Conservation (phyloP, 2,888 invertebrate genomes). For the Cerastis rubricosa region DNA sequence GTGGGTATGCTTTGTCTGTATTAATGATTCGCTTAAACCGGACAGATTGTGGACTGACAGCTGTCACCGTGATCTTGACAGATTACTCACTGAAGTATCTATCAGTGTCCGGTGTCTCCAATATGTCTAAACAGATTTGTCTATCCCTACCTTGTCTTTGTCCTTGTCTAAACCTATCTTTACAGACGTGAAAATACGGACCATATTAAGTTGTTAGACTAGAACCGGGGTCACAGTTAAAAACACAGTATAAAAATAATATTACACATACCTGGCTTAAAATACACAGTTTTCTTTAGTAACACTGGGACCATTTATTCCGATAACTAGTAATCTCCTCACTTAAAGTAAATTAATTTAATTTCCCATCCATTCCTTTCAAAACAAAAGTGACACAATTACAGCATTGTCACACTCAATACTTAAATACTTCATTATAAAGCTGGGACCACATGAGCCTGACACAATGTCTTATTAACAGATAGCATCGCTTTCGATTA, state of each 20-base stretch:
- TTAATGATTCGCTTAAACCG: background rate
- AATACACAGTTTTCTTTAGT: background rate
- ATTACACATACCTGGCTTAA: background rate
- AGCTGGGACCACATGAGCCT: constrained; percentile 72
- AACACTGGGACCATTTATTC: background rate
- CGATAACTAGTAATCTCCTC: background rate
- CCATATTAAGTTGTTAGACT: background rate
- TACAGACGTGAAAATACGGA: background rate
- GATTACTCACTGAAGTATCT: background rate
- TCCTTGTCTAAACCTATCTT: background rate
- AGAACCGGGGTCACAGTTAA: background rate
- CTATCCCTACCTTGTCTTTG: background rate
- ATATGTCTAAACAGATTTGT: background rate
- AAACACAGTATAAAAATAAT: background rate
- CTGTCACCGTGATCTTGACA: background rate
- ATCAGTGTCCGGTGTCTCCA: background rate
- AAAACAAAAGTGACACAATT: constrained; percentile 58
- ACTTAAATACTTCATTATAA: constrained; percentile 61
- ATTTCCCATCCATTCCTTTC: constrained; percentile 9
- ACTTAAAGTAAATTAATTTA: constrained; percentile 2
- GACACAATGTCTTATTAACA: constrained; percentile 87
- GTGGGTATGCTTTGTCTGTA: background rate
- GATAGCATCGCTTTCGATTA: constrained; percentile 88
- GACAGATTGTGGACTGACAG: background rate
- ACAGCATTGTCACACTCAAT: constrained; percentile 49